These are phyloP conservation scores for Chelonia mydas DNA, from an alignment of 2,797 vertebrate species.

Conservation along the genomic window DNA sequence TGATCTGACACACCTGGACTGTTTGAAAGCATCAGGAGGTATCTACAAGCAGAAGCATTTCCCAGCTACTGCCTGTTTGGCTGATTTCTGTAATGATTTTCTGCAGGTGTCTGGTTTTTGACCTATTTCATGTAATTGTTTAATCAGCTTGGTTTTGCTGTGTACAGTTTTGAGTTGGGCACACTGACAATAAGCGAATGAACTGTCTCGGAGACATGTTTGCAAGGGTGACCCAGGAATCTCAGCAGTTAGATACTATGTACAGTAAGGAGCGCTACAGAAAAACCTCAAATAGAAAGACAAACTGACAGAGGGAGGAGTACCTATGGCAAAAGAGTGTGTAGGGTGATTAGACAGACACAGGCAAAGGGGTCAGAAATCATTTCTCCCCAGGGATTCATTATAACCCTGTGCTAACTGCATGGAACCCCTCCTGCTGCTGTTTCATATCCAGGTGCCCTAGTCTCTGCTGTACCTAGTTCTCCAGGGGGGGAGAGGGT, in stretches of 20 bases:
- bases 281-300: not conserved
- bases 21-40: no score
- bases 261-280: not conserved
- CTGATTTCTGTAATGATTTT: no score
- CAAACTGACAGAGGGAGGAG: not conserved
- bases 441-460: not conserved
- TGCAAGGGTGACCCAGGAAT: not conserved
- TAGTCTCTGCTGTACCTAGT: not conserved
- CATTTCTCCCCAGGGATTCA: not conserved
- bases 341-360: not conserved
- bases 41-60: no score
- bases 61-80: no score
- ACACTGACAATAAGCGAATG: no score
- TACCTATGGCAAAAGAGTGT: not conserved
- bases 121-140: no score
- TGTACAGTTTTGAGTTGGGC: no score
- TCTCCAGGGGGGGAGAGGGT: not conserved
- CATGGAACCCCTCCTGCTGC: not conserved
- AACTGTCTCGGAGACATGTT: not conserved
- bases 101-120: no score
- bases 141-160: no score
- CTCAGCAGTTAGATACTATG: not conserved
- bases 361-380: not conserved
- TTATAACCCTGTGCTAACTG: not conserved
- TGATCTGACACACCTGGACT: no score